Base-by-base conservation (phyloP, 2,797 vertebrate species). In the Peromyscus eremicus region DNA sequence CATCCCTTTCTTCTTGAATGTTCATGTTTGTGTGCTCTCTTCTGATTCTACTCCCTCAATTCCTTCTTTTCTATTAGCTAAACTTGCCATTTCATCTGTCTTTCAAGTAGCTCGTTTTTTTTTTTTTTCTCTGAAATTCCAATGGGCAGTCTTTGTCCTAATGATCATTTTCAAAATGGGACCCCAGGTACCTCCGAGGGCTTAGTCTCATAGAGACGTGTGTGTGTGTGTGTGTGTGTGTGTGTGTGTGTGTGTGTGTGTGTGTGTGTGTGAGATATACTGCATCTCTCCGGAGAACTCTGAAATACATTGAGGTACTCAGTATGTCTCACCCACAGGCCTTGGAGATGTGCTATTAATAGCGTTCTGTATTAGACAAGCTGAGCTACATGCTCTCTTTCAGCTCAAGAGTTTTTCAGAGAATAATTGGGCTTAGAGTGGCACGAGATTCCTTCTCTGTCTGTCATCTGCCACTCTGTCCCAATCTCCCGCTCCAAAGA, bases 331-430 rank as follows among this genome's bases (percentile, higher is more conserved):
- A 55, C 83, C 82, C 55, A 5, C 52, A 11, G 52, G 71, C 86
- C 95, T 92, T 84, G 29, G 87, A 90, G 91, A 88, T 85, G 23
- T 0, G 6, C 14, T 95, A 96, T 97, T 95, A 92, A 95, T 94
- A 92, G 93, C 88, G 27, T 62, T 52, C 92, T 93, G 57, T 95
- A 43, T 97, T 91, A 93, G 85, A 84, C 71, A 92, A 84, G 14
- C 57, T 66, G 25, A 95, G 66, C 81, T 93, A 29, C 27, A 66
- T 2, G n/a, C 46, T 75, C 25, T 75, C 88, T 75, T 76, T 94
- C 84, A 85, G 89, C 95, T 79, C 75, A 89, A 84, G 84, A 70
- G 46, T 62, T 93, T 97, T 37, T 6, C 80, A 90, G 89, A 92
- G n/a, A 46, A 62, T 96, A 94, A 95, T 52, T 86, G 71, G 55